These are phyloP conservation scores for Gerris lacustris DNA, from an alignment of 2,888 invertebrate genomes.

Conservation along the genomic window DNA sequence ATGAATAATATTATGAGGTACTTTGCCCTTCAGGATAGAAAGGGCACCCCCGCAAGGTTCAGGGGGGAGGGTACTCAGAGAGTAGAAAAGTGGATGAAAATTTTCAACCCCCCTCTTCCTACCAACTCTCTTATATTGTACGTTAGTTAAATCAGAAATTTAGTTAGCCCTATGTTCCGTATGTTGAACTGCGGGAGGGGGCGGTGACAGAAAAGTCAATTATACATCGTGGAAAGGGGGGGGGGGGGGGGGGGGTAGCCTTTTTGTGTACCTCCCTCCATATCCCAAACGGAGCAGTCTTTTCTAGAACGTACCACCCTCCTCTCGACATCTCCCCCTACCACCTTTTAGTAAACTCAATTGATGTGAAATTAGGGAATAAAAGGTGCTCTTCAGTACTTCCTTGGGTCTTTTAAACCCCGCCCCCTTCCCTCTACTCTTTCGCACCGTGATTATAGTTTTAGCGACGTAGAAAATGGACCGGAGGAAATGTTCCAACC, in stretches of 20 bases:
- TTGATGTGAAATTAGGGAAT: not conserved
- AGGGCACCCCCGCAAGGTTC: not conserved
- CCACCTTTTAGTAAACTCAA: not conserved
- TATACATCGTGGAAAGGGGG: not conserved
- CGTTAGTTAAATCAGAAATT: slow-evolving; percentile 3
- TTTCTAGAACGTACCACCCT: too few species aligned
- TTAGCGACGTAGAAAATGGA: not conserved
- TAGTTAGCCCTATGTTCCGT: slow-evolving; percentile 5
- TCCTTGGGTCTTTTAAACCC: not conserved
- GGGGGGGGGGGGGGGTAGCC: not conserved
- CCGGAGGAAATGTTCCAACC: too few species aligned
- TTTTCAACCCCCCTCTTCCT: not conserved
- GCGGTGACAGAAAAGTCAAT: not conserved
- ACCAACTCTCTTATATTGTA: not conserved
- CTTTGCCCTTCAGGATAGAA: not conserved
- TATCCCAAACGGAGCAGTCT: too few species aligned
- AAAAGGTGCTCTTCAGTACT: not conserved
- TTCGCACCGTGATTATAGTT: not conserved
- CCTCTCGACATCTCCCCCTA: too few species aligned
- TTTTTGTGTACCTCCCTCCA: too few species aligned
- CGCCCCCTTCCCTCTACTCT: not conserved
- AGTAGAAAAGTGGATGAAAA: not conserved
- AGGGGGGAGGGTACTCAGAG: not conserved
- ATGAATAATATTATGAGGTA: not conserved
- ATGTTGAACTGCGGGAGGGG: not conserved